Base-by-base conservation (phyloP, 1,140 invertebrate species). In the Halictus rubicundus region DNA sequence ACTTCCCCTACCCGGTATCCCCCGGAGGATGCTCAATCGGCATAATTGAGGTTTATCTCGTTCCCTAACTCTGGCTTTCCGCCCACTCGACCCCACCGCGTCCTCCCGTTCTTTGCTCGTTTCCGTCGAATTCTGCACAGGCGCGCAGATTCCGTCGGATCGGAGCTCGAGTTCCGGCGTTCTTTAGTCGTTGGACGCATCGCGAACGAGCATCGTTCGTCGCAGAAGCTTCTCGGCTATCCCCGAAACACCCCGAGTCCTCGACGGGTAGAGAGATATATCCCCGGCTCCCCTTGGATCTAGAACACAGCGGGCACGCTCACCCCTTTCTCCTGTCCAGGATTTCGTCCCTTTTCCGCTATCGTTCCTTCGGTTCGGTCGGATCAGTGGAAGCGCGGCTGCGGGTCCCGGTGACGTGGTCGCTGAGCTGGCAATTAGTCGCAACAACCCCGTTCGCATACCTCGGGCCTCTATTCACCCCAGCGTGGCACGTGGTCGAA, bases 41-140 rank as follows among this genome's bases (percentile, higher is more conserved):
- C 72, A 88, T 91, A 91, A 91, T 91, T 90, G 89, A 88, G 87
- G 80, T 86, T 91, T 91, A 91, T 91, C 90, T 90, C 78, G 85
- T 87, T 88, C 88, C 85, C 87, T 89, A 85, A 86, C 85, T 83
- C 82, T 80, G 77, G 32, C 75, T 81, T 54, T 80, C 84, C 80
- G 81, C 79, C 85, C 78, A 81, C 87, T 80, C 83, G 71, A 82
- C 74, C 79, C 82, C 78, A 64, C 68, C 82, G 27, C 52, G 57
- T 79, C 79, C 79, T 61, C 19, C 19, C 57, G 42, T 42, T 54
- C 37, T 5, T 39, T 14, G n/a, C 32, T 54, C n/a, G n/a, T 66
- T 74, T 74, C 32, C 78, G 27, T 79, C 9, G 27, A 19, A 73
- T 61, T 60, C 49, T 66, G 64, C 52, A 63, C 49, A 23, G 19